Conservation (phyloP, 1,140 invertebrate species). For the Magallana ariakensis region DNA sequence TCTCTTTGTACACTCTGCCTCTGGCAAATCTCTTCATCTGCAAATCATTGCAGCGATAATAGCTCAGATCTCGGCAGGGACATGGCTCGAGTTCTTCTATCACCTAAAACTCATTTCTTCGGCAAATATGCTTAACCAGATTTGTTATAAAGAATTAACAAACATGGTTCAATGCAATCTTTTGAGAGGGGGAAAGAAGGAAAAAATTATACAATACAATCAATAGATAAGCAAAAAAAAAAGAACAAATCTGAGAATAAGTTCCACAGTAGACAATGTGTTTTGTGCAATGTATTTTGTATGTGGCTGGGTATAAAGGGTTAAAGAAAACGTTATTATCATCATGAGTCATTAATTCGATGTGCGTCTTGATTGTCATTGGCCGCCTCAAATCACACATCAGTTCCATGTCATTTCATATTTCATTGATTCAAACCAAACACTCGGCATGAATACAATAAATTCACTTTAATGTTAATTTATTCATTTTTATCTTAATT, state of each 20-base stretch:
- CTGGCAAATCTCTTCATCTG: conserved; percentile 10
- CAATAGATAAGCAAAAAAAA: too few species aligned
- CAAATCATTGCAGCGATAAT: conserved; percentile 2
- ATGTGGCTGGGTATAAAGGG: not conserved
- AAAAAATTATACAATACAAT: too few species aligned
- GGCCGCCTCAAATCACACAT: not conserved
- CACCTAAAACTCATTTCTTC: not conserved
- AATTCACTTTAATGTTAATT: not conserved
- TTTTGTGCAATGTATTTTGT: not conserved
- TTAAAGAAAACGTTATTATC: not conserved
- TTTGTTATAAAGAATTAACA: not conserved
- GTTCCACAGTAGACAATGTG: too few species aligned
- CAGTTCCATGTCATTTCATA: not conserved
- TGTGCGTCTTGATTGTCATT: not conserved
- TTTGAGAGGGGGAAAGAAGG: too few species aligned
- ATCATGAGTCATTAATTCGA: not conserved
- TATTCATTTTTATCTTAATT: conserved; percentile 14
- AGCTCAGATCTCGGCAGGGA: not conserved
- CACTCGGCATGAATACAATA: not conserved
- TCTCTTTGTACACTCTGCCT: not conserved
- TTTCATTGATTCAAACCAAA: not conserved
- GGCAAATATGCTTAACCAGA: not conserved
- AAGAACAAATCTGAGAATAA: too few species aligned
- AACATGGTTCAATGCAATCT: not conserved
- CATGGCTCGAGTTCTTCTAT: not conserved